Conservation (phyloP, 2,113 vertebrate species). For the Lophotis ruficrista region DNA sequence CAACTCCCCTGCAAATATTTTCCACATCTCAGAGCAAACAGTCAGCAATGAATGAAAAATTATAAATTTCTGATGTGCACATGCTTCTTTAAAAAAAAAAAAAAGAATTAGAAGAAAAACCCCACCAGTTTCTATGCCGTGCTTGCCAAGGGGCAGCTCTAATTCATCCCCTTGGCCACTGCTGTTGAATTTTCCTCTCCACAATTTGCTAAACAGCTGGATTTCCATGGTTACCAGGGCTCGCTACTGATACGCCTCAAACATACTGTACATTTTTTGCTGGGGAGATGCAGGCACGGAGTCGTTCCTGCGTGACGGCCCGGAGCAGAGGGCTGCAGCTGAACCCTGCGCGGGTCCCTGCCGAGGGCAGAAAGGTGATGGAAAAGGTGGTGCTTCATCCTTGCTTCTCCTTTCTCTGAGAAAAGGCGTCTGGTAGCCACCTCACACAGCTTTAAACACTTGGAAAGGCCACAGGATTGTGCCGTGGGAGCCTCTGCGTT, state of each 20-base stretch:
- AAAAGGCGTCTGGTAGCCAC: rapidly evolving
- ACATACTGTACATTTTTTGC: not conserved
- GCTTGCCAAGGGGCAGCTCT: conserved; percentile 43
- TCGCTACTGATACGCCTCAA: not conserved
- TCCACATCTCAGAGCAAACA: not conserved
- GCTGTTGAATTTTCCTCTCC: conserved; percentile 38
- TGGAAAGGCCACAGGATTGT: not conserved
- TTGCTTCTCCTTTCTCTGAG: not conserved
- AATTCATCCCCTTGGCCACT: conserved; percentile 28
- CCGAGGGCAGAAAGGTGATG: not conserved
- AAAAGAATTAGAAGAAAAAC: not conserved
- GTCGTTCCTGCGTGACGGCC: rapidly evolving
- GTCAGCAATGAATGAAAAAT: not conserved
- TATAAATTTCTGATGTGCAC: not conserved
- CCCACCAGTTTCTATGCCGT: not conserved
- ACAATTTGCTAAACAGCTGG: conserved; percentile 67
- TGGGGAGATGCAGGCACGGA: not conserved
- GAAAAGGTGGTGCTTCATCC: not conserved
- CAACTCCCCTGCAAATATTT: not conserved
- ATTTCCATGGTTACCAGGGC: conserved; percentile 66
- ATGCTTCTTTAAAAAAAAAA: not conserved
- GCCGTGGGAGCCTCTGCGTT: not conserved
- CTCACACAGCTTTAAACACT: rapidly evolving
- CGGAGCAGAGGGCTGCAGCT: not conserved
- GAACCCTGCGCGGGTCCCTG: rapidly evolving